These are phyloP conservation scores for Orthonychiurus folsomi DNA, from an alignment of 2,888 invertebrate genomes.

Conservation along the genomic window DNA sequence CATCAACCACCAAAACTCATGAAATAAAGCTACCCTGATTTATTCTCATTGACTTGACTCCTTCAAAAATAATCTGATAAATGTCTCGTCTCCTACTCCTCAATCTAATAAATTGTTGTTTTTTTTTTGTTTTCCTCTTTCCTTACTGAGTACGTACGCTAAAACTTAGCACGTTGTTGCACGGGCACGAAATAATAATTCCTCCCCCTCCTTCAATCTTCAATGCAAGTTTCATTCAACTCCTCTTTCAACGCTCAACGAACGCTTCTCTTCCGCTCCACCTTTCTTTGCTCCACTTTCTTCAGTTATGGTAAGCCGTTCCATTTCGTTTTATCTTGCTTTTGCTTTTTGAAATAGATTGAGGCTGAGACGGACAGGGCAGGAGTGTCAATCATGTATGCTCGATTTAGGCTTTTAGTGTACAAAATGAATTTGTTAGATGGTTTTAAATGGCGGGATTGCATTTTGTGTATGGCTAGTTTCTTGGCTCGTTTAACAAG, in stretches of 20 bases:
- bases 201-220: not conserved
- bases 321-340: not conserved
- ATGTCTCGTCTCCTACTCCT: not conserved
- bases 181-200: too few species aligned
- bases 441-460: too few species aligned
- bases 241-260: not conserved
- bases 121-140: not conserved
- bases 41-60: not conserved
- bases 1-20: not conserved
- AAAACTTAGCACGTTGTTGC: not conserved
- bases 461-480: too few species aligned
- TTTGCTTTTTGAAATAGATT: too few species aligned
- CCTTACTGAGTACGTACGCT: not conserved
- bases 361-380: too few species aligned
- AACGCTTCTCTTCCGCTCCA: not conserved
- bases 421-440: too few species aligned
- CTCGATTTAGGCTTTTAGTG: too few species aligned
- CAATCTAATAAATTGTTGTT: not conserved
- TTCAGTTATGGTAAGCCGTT: not conserved
- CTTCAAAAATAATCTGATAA: not conserved
- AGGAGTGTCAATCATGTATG: too few species aligned
- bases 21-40: not conserved
- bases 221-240: not conserved
- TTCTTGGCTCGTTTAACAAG: too few species aligned
- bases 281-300: not conserved